These are phyloP conservation scores for Blastomussa wellsi DNA, from an alignment of 92 coral and sea anemone genomes.

Conservation along the genomic window DNA sequence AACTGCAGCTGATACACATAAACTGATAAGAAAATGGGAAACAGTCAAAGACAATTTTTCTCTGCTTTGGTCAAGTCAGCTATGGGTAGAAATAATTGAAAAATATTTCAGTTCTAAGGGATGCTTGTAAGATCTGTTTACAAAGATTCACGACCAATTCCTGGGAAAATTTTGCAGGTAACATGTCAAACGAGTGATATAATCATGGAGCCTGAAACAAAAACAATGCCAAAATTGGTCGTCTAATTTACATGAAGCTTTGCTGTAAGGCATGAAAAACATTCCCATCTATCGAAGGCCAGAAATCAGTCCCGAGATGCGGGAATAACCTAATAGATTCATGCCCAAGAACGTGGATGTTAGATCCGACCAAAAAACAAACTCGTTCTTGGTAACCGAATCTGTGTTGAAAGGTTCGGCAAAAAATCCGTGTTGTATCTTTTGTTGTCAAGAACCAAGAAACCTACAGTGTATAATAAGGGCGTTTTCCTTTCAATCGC, in stretches of 20 bases:
- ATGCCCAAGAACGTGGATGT: not conserved
- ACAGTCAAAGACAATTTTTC: not conserved
- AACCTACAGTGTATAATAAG: not conserved
- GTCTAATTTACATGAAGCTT: slow-evolving; percentile 37
- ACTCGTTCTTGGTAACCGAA: not conserved
- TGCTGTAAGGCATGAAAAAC: slow-evolving; percentile 19
- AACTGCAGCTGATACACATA: slow-evolving; percentile 29
- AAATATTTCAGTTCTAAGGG: not conserved
- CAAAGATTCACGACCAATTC: not conserved
- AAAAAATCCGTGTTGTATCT: slow-evolving; percentile 2
- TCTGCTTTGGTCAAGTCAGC: not conserved
- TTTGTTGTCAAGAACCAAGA: slow-evolving; percentile 27
- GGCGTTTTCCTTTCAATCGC: not conserved
- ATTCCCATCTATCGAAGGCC: slow-evolving; percentile 12
- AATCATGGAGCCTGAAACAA: slow-evolving; percentile 27
- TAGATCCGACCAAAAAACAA: not conserved
- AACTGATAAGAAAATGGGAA: not conserved
- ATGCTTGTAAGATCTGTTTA: not conserved
- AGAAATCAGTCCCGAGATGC: not conserved
- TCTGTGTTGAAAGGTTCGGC: not conserved
- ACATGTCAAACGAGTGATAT: slow-evolving; percentile 29
- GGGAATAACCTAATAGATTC: not conserved
- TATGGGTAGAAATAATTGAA: not conserved
- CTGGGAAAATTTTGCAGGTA: slow-evolving; percentile 21
- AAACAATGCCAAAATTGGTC: slow-evolving; percentile 33